phyloP scores from a whole-genome alignment of 1,140 invertebrate species.

The Lepidurus apus region DNA sequence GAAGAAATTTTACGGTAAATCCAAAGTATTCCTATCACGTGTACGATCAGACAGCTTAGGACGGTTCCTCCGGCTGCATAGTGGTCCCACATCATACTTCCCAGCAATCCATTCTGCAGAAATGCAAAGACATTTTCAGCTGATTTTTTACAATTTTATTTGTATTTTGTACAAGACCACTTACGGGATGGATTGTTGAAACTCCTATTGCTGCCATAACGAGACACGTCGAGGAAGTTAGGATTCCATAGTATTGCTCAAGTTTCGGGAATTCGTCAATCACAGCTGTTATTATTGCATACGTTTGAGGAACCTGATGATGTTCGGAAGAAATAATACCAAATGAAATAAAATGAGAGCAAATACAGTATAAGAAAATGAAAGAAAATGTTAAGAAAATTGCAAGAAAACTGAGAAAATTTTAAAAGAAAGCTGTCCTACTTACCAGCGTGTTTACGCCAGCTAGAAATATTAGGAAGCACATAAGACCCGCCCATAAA shows the following conservation, averaged over 20 bases:
- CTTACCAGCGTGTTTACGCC: slow-evolving; percentile 32
- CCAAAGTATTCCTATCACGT: slow-evolving; percentile 30
- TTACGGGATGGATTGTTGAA: neutral
- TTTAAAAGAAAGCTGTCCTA: neutral
- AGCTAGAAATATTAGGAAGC: slow-evolving; percentile 29
- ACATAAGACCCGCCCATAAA: slow-evolving; percentile 29
- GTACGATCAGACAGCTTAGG: slow-evolving; percentile 31
- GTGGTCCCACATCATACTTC: slow-evolving; percentile 32
- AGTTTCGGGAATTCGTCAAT: slow-evolving; percentile 28
- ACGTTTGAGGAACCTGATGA: slow-evolving; percentile 25
- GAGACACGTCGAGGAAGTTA: neutral
- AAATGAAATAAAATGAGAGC: too few species aligned
- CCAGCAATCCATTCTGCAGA: slow-evolving; percentile 26
- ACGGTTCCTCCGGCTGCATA: slow-evolving; percentile 31
- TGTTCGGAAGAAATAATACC: too few species aligned
- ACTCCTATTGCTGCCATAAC: neutral
- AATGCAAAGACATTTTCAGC: neutral
- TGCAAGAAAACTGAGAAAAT: too few species aligned
- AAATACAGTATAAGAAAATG: too few species aligned
- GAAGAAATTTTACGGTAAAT: slow-evolving; percentile 25
- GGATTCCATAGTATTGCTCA: neutral
- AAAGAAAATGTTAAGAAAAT: too few species aligned
- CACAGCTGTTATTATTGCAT: slow-evolving; percentile 24
- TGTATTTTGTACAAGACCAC: neutral
- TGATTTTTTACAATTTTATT: neutral